Percentiles rank a stretch among this genome's conserved stretches.
Evolutionary conservation across 2,113 vertebrate species (phyloP).

Genomic region (Pseudonaja textilis): DNA sequence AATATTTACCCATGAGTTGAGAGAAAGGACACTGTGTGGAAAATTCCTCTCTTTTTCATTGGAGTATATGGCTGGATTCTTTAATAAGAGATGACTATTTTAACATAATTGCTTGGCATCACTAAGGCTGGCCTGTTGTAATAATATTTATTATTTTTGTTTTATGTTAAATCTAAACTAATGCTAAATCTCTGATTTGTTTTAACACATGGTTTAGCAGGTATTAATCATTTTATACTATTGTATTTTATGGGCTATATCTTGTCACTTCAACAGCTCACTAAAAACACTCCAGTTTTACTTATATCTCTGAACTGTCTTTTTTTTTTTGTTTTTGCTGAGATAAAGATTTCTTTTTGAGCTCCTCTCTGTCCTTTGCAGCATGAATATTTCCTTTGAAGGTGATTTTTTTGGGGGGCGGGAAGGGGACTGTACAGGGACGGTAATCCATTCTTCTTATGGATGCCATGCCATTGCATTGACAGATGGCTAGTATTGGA

Average conservation of each 20-base stretch:
- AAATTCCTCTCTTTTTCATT: neutral
- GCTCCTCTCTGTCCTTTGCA: neutral
- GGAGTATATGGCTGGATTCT: neutral
- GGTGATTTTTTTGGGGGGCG: neutral
- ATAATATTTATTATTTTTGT: neutral
- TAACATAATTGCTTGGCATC: neutral
- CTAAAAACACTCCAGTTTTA: neutral
- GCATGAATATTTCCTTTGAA: neutral
- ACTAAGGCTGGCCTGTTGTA: neutral
- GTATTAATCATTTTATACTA: neutral
- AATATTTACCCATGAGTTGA: neutral
- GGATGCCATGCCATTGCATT: neutral
- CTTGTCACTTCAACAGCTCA: neutral
- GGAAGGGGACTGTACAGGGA: neutral
- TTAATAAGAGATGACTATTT: neutral
- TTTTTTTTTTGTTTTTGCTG: neutral
- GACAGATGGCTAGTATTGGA: neutral
- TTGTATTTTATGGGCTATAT: neutral
- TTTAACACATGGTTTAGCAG: neutral
- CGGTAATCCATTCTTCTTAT: neutral
- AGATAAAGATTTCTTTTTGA: neutral
- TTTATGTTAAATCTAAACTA: neutral
- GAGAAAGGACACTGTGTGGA: neutral
- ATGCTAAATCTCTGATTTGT: neutral
- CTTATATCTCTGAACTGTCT: neutral